These are phyloP conservation scores for Drosophila ochracea DNA, from an alignment of 2,888 invertebrate genomes.

Conservation along the genomic window DNA sequence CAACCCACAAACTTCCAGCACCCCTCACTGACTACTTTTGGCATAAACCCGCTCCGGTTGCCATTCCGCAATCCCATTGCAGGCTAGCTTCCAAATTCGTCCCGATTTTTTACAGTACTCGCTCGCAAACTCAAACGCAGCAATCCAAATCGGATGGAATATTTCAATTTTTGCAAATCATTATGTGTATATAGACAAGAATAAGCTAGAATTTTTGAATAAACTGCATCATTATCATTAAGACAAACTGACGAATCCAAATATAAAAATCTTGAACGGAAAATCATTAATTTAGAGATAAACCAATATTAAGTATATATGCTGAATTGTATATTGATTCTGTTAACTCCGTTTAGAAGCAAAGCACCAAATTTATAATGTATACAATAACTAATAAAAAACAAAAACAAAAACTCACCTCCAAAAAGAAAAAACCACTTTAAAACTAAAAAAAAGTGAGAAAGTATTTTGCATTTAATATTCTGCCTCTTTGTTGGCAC, in stretches of 20 bases:
- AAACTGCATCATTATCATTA: background rate
- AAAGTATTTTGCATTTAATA: conserved; percentile 4
- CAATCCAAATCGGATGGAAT: background rate
- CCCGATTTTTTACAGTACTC: conserved; percentile 15
- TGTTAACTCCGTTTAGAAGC: background rate
- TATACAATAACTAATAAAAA: background rate
- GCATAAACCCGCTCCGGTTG: conserved; percentile 23
- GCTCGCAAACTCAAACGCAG: conserved; percentile 2
- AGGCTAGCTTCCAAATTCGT: conserved; percentile 65
- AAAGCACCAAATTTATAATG: no score
- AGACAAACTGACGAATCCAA: background rate
- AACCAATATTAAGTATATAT: background rate
- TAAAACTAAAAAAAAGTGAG: background rate
- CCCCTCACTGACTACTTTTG: background rate
- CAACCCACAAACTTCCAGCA: background rate
- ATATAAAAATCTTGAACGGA: background rate
- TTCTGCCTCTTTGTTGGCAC: background rate
- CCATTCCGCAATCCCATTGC: conserved; percentile 24
- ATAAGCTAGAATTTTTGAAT: background rate
- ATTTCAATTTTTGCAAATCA: background rate
- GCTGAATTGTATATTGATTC: background rate
- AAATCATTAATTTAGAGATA: background rate
- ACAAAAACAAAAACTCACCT: background rate
- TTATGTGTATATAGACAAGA: background rate
- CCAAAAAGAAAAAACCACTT: no score